phyloP scores from a whole-genome alignment of 1,140 invertebrate genomes.

The Drosophila setifemur region DNA sequence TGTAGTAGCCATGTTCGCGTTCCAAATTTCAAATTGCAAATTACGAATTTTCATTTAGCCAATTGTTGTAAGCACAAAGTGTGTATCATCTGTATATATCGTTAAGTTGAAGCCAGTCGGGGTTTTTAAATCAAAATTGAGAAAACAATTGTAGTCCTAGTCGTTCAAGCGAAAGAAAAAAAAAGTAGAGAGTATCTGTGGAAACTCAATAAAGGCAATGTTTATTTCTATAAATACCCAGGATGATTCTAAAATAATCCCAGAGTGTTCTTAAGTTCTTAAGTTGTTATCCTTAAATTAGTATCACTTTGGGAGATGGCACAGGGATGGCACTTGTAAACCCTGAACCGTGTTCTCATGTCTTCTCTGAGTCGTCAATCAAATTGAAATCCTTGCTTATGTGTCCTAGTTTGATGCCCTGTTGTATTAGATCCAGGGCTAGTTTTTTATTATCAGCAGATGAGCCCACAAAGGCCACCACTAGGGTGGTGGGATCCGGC shows the following conservation, averaged over 20 bases:
- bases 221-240: conserved; percentile 43
- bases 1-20: conserved; percentile 58
- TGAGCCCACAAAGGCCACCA: conserved; percentile 52
- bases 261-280: too few species aligned
- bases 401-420: conserved; percentile 84
- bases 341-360: background rate
- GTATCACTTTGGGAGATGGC: conserved; percentile 32
- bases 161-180: conserved; percentile 15
- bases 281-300: conserved; percentile 3
- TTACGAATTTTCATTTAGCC: conserved; percentile 67
- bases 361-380: conserved; percentile 82
- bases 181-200: conserved; percentile 27
- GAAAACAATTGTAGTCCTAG: conserved; percentile 40
- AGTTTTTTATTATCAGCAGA: conserved; percentile 30
- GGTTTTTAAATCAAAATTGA: conserved; percentile 32
- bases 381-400: conserved; percentile 85
- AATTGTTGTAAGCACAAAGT: conserved; percentile 74
- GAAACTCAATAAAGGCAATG: conserved; percentile 48
- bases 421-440: conserved; percentile 73
- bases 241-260: too few species aligned
- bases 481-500: conserved; percentile 6
- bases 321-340: conserved; percentile 3
- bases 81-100: conserved; percentile 67
- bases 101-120: conserved; percentile 44
- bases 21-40: conserved; percentile 53